Conservation (phyloP, 2,113 vertebrate species). For the Alligator mississippiensis region DNA sequence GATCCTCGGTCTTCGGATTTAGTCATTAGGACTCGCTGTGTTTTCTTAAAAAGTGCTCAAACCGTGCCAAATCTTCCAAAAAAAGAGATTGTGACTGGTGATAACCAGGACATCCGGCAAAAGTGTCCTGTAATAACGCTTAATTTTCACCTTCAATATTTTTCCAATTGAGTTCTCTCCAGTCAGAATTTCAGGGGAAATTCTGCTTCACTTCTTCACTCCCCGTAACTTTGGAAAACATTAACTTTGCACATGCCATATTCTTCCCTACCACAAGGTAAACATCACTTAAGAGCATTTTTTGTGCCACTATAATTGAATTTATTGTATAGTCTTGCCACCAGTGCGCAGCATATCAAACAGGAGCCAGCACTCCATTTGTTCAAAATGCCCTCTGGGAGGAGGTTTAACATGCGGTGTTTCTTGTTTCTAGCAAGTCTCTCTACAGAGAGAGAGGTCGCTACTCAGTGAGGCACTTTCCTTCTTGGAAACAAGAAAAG, state of each 20-base stretch:
- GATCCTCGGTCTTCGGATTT: neutral
- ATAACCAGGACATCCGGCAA: neutral
- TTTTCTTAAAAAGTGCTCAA: neutral
- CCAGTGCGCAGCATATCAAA: constrained; percentile 75
- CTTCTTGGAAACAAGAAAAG: constrained; percentile 83
- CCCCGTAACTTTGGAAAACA: constrained; percentile 49
- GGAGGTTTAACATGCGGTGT: constrained; percentile 73
- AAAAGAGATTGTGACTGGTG: neutral
- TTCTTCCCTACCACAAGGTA: constrained; percentile 24
- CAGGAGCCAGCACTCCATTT: constrained; percentile 70
- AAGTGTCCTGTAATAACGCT: neutral
- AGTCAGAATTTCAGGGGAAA: neutral
- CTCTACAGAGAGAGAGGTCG: constrained; percentile 75
- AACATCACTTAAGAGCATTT: constrained; percentile 80
- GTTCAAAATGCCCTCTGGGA: constrained; percentile 73
- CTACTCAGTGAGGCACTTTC: constrained; percentile 80
- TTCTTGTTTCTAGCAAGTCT: constrained; percentile 80
- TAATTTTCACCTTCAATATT: neutral
- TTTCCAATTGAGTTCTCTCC: neutral
- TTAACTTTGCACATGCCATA: constrained; percentile 18
- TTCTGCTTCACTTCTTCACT: constrained; percentile 26
- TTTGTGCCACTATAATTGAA: constrained; percentile 80
- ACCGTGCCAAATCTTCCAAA: neutral
- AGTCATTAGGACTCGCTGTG: neutral
- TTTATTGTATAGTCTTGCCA: constrained; percentile 79